phyloP scores from a whole-genome alignment of 2,888 invertebrate species.

The Dynastes maya region DNA sequence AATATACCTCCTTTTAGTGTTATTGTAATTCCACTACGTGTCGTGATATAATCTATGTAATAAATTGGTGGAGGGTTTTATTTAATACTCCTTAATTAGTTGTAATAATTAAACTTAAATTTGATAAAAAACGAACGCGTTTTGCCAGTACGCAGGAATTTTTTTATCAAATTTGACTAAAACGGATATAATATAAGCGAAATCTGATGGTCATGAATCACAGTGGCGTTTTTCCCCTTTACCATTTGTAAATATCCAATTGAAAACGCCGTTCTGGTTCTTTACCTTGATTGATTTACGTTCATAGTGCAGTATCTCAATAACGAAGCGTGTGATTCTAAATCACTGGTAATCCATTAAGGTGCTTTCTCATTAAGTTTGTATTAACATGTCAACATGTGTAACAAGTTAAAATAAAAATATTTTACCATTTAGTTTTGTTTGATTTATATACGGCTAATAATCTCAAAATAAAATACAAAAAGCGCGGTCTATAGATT shows the following conservation, averaged over 20 bases:
- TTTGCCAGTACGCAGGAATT: constrained; percentile 16
- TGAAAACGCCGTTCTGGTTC: constrained; percentile 66
- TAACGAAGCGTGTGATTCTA: constrained; percentile 27
- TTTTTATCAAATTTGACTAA: constrained; percentile 51
- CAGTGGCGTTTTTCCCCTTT: constrained; percentile 62
- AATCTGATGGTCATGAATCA: constrained; percentile 66
- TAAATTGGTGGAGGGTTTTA: constrained; percentile 50
- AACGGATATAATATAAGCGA: constrained; percentile 27
- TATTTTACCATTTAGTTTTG: neutral
- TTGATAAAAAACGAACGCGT: constrained; percentile 43
- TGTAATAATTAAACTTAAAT: constrained; percentile 44
- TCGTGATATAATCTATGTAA: constrained; percentile 51
- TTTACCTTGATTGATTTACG: constrained; percentile 53
- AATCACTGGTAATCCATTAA: constrained; percentile 48
- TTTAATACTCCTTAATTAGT: constrained; percentile 32
- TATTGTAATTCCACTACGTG: constrained; percentile 17
- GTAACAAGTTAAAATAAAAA: neutral
- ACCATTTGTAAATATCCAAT: constrained; percentile 58
- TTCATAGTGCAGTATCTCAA: constrained; percentile 12
- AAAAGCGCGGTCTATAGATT: too few species aligned
- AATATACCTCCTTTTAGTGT: constrained; percentile 33
- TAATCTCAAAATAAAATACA: neutral
- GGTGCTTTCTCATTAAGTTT: constrained; percentile 44
- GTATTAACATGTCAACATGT: neutral
- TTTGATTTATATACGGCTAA: neutral